Conservation (phyloP, 2,888 invertebrate species). For the Luperina nickerlii region DNA sequence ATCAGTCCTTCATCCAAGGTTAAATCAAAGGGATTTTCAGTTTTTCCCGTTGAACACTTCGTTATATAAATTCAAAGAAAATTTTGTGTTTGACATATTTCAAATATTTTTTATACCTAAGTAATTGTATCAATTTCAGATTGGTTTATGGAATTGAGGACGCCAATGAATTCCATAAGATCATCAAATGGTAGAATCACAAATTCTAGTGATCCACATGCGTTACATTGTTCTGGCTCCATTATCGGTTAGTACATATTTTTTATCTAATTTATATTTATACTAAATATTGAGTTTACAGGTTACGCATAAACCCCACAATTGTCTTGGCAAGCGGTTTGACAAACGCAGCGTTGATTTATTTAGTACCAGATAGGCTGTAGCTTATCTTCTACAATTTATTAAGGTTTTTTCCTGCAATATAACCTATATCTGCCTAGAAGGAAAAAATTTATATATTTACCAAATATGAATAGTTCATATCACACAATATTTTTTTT, state of each 20-base stretch:
- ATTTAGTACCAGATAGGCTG: background rate
- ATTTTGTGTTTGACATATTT: background rate
- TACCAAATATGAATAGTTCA: background rate
- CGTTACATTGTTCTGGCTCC: conserved; percentile 6
- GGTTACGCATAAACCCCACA: background rate
- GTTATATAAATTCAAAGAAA: background rate
- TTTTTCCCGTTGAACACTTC: background rate
- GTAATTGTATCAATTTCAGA: conserved; percentile 64
- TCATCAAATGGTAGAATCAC: conserved; percentile 56
- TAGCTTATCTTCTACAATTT: background rate
- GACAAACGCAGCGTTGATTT: background rate
- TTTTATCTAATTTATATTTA: background rate
- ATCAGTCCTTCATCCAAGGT: background rate
- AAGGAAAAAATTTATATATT: background rate
- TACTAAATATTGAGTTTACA: background rate
- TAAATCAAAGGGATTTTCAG: background rate
- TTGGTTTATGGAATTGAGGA: conserved; percentile 72
- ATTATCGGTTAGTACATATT: conserved; percentile 44
- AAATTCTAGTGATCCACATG: conserved; percentile 11
- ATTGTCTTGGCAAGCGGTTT: background rate
- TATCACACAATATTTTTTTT: background rate
- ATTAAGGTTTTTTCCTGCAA: background rate
- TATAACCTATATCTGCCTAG: background rate
- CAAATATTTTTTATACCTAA: background rate
- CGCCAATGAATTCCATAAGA: conserved; percentile 67